Evolutionary conservation across 2,113 vertebrate species (phyloP), one percentile per base, ranked within the genome.

Genomic region (Paratilapia polleni): DNA sequence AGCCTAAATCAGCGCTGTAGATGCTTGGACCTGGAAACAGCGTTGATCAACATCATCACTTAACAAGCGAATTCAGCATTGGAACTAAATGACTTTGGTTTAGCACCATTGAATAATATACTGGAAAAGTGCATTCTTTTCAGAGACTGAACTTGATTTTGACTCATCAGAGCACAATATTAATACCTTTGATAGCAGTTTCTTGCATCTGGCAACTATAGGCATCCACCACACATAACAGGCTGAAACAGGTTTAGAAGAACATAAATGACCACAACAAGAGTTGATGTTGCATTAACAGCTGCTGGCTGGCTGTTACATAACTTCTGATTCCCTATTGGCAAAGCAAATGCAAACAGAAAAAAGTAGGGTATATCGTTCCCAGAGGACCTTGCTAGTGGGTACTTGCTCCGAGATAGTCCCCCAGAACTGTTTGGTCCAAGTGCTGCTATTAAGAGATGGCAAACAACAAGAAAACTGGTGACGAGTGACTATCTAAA

Each of bases 261-360:
- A 73, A 73, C 0, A 2, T 17, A 54, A 54, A 54, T 31, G 26
- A 73, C 19, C 47, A 73, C 47, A 54, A 9, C 43, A 73, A 54
- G 19, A 17, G 68, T 17, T 73, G 47, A 54, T 31, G 17, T 52
- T 73, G 68, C 68, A 34, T 73, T 73, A 54, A 73, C 47, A 73
- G 47, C 68, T 73, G 68, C 68, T 73, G 66, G 26, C 26, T 31
- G 66, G 43, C 66, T 34, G 8, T 73, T 73, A 73, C 68, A 73
- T 54, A 52, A 73, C 47, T 73, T 47, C 68, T 0, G 47, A 73
- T 5, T 73, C 47, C 68, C 47, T 73, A 34, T 73, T 73, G 31
- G 68, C 68, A 54, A 73, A 54, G 47, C 68, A 73, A 73, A 73
- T 73, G 47, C 0, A 54, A 73, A 73, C 4, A 49, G 38, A 26